Evolutionary conservation across 1,140 invertebrate genomes (phyloP).

Genomic region (Microplitis demolitor): DNA sequence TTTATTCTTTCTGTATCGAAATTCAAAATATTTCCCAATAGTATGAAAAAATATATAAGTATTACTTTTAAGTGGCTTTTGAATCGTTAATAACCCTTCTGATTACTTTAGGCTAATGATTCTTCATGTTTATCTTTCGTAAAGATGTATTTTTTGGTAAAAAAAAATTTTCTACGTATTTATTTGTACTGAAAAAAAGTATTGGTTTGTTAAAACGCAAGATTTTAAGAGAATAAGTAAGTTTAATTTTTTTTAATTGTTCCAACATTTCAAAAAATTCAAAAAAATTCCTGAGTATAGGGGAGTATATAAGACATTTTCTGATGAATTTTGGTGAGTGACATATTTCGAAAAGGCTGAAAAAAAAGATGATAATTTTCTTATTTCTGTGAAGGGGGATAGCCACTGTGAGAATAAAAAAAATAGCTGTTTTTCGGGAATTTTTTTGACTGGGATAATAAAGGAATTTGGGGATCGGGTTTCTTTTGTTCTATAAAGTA

Average conservation of each 20-base stretch:
- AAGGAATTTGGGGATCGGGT: no score
- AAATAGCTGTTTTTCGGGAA: no score
- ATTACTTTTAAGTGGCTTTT: background rate
- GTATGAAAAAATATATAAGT: background rate
- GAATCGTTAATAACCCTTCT: background rate
- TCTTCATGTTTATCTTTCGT: background rate
- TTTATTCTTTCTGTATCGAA: background rate
- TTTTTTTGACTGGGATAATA: no score
- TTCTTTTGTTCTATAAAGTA: no score
- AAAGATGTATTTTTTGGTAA: background rate
- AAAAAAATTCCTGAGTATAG: background rate
- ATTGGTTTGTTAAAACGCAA: background rate
- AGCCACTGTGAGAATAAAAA: no score
- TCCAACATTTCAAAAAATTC: background rate
- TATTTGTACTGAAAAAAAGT: background rate
- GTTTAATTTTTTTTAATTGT: background rate
- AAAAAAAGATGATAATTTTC: background rate
- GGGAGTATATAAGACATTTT: background rate
- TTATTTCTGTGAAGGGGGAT: background rate
- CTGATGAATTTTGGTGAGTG: slow-evolving; percentile 5
- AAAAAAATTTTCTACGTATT: background rate
- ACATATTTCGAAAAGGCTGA: slow-evolving; percentile 4
- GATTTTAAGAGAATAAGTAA: background rate
- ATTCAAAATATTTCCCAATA: background rate
- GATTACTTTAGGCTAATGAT: background rate